Percentiles rank a stretch among this genome's conserved stretches.
These are phyloP conservation scores for Furcifer pardalis DNA, from an alignment of 2,797 vertebrate species.

Conservation along the genomic window DNA sequence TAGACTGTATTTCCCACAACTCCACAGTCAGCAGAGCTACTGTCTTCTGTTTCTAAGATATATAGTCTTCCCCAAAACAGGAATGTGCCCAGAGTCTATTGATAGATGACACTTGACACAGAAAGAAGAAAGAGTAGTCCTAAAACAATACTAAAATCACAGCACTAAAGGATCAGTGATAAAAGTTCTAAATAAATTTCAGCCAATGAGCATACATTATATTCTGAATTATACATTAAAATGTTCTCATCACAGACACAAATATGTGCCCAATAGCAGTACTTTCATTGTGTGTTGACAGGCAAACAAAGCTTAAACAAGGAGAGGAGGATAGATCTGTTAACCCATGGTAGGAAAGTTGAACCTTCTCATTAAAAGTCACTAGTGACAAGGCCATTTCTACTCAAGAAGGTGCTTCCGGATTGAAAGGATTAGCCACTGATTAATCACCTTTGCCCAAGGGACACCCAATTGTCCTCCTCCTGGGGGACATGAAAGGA, in stretches of 20 bases:
- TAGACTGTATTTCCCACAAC: too few species aligned
- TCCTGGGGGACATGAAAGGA: too few species aligned
- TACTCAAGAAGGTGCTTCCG: too few species aligned
- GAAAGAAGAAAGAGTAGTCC: neutral
- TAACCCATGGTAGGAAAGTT: neutral
- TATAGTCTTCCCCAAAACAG: too few species aligned
- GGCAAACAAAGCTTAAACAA: neutral
- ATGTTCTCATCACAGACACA: neutral
- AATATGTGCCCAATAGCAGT: neutral
- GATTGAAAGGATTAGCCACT: too few species aligned
- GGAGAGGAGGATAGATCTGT: neutral
- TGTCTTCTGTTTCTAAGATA: too few species aligned
- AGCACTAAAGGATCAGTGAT: neutral
- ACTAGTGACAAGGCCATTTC: neutral
- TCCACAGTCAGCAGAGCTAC: too few species aligned
- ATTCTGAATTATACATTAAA: neutral
- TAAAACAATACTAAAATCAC: neutral
- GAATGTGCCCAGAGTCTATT: too few species aligned
- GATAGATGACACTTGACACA: too few species aligned
- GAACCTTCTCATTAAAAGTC: neutral
- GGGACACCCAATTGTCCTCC: too few species aligned
- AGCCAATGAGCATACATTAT: neutral
- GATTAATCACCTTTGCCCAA: too few species aligned
- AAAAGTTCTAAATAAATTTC: neutral
- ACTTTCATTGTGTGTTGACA: neutral